Evolutionary conservation across 2,888 invertebrate species (phyloP), one percentile per base, ranked within the genome.

Genomic region (Thymelicus sylvestris): DNA sequence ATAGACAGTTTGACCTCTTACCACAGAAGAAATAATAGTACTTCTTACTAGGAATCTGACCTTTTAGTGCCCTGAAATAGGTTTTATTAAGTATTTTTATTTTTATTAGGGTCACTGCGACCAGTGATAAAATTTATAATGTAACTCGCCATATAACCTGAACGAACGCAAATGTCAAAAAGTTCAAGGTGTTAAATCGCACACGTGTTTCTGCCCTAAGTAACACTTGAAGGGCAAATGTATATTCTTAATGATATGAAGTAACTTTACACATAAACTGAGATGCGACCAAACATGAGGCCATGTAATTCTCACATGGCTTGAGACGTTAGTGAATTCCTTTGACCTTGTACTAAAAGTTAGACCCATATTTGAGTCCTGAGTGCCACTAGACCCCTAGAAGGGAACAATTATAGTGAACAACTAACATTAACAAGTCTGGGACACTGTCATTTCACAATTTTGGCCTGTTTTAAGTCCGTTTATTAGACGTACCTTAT

Each of bases 171-270:
- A 57, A 31, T 24, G 24, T 31, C 52, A 31, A 12, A 31, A 31
- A 57, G 13, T 13, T 57, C 57, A 31, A 57, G 31, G 10, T 31
- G 57, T 4, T 47, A 67, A 55, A 63, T 69, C 47, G 63, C 38
- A 31, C 31, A 19, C 57, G 68, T 57, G 39, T 24, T 7, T 7
- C 4, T 39, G 19, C 55, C 72, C 67, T 72, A 55, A 72, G 57
- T n/a, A 31, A 39, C 47, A 50, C 50, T 15, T 47, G 61, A 66
- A 66, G 74, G 73, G 65, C 66, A 61, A 66, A 64, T 55, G 67
- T 73, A 70, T 75, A 73, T 75, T 71, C 72, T 76, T 76, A 74
- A 76, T 75, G 72, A 73, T 64, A 70, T 67, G 67, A 64, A 59
- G 61, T 60, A 70, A 70, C 65, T 71, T 72, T 66, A 67, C 15